phyloP scores from a whole-genome alignment of 2,888 invertebrate species.

The Phania funesta region DNA sequence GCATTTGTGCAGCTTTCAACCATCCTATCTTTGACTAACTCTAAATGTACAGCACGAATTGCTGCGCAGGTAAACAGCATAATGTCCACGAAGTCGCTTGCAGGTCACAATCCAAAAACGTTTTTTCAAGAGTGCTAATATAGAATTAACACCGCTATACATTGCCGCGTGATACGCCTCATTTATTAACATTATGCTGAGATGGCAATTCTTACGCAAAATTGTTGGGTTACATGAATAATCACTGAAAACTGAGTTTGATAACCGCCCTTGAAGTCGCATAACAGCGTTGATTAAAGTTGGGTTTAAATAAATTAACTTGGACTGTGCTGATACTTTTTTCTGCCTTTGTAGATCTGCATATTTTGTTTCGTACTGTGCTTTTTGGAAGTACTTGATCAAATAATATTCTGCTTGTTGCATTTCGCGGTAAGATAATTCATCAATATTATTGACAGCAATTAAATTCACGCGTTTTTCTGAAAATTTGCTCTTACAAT shows the following conservation, averaged over 20 bases:
- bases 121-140: constrained; percentile 47
- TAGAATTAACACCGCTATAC: constrained; percentile 54
- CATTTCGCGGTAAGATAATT: constrained; percentile 42
- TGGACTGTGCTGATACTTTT: constrained; percentile 44
- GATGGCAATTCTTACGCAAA: constrained; percentile 53
- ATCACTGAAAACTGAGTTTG: constrained; percentile 28
- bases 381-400: constrained; percentile 36
- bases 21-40: constrained; percentile 53
- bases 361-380: constrained; percentile 48
- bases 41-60: constrained; percentile 61
- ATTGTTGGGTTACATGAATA: constrained; percentile 48
- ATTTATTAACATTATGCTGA: constrained; percentile 45
- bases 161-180: constrained; percentile 53
- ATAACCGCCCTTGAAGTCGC: constrained; percentile 23
- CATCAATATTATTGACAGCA: background rate
- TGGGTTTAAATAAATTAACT: constrained; percentile 56
- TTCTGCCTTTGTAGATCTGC: constrained; percentile 28
- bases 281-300: constrained; percentile 30
- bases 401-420: constrained; percentile 54
- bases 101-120: constrained; percentile 63
- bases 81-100: constrained; percentile 48
- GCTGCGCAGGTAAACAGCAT: constrained; percentile 61
- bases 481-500: background rate
- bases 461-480: background rate
- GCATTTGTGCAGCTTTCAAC: constrained; percentile 62